Evolutionary conservation across 2,113 vertebrate genomes (phyloP), one percentile per base, ranked within the genome.

Genomic region (Macquaria ambigua): DNA sequence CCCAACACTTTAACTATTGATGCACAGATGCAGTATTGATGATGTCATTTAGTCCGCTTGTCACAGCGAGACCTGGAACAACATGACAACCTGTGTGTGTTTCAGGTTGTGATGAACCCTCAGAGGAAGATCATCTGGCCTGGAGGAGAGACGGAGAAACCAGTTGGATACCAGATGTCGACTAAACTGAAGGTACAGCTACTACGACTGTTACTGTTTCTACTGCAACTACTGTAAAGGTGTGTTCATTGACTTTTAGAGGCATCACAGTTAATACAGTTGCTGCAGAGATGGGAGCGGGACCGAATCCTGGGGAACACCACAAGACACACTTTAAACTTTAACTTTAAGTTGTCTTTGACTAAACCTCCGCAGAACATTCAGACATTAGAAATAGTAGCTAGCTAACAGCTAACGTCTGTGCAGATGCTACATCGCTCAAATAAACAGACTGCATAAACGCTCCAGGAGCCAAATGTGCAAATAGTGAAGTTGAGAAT

Each of bases 121-220:
- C 96, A 96, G 88, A 95, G 97, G 88, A 99, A 99, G 94, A 99
- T 99, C 88, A 99, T 99, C 92, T 99, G 98, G 98, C 98, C 98
- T 0, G 98, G 98, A 2, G 98, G 98, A 67, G 98, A 99, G 89
- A 98, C 97, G 0, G 98, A 99, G 95, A 98, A 97, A 75, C 98
- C 98, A 14, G 96, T 97, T n/a, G 98, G 98, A 56, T 99, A 99
- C 87, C 98, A 99, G 96, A 99, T 99, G 98, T 99, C 98, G 0
- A 99, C 98, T 8, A 97, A 97, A 86, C 74, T 99, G 55, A 99
- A 99, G 97, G 98, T 96, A 59, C 37, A 43, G 18, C 14, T 14
- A 5, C n/a, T 28, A 3, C 25, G 5, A 12, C 5, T 9, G 3
- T 16, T 20, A 15, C 23, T 61, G 6, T 5, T 25, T 18, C 55